Evolutionary conservation across 2,113 vertebrate species (phyloP).

Genomic region (Nothobranchius furzeri): DNA sequence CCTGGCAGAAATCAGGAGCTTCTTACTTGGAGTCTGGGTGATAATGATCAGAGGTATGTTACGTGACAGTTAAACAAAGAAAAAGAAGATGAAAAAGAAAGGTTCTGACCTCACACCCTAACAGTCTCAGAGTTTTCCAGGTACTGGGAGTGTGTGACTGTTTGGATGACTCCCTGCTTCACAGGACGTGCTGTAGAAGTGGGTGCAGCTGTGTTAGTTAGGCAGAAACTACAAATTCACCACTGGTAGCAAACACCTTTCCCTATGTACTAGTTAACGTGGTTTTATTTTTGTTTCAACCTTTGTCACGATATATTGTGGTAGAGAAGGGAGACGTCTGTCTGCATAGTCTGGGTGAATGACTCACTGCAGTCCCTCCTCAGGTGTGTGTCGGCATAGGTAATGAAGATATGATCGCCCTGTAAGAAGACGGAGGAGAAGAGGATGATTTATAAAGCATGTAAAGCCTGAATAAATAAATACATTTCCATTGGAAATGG

Average conservation of each 20-base stretch:
- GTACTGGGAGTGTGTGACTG: conserved; percentile 53
- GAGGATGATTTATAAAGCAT: background rate
- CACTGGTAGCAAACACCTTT: conserved; percentile 47
- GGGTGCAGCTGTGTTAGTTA: conserved; percentile 64
- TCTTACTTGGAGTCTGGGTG: conserved; percentile 18
- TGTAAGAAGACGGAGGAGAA: conserved; percentile 6
- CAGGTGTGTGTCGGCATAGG: conserved; percentile 16
- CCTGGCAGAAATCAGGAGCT: conserved; percentile 18
- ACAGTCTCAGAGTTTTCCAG: conserved; percentile 48
- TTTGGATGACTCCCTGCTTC: conserved; percentile 62
- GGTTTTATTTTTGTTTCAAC: conserved; percentile 23
- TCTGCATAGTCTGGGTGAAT: conserved; percentile 36
- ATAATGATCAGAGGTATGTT: conserved; percentile 55
- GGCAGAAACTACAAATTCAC: conserved; percentile 56
- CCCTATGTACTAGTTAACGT: conserved; percentile 41
- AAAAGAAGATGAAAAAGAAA: conserved; percentile 17
- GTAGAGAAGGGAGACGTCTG: conserved; percentile 36
- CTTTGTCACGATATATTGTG: conserved; percentile 35
- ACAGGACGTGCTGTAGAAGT: conserved; percentile 52
- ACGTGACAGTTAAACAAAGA: conserved; percentile 39
- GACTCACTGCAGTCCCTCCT: conserved; percentile 38
- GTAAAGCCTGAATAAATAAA: background rate
- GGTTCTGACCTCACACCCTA: conserved; percentile 57
- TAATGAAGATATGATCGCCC: background rate
- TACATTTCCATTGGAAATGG: conserved; percentile 1